phyloP scores from a whole-genome alignment of 2,113 vertebrate species.

The Lichenostomus cassidix region DNA sequence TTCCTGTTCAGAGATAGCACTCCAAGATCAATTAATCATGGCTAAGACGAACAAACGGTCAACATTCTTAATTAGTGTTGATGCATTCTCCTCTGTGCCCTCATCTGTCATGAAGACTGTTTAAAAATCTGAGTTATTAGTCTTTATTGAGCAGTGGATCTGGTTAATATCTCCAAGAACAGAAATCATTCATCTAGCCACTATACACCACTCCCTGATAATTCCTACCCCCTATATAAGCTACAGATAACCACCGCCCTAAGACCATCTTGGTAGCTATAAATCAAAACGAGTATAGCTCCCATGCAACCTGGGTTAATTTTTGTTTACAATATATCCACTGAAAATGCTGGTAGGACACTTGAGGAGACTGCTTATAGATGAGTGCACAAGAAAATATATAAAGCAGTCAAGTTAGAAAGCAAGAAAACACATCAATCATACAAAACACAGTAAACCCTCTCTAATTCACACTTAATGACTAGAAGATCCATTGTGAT shows the following conservation, averaged over 20 bases:
- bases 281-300: conserved; percentile 84
- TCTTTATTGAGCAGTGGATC: conserved; percentile 87
- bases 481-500: background rate
- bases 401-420: conserved; percentile 44
- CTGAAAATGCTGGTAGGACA: conserved; percentile 73
- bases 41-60: conserved; percentile 77
- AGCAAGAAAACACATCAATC: conserved; percentile 59
- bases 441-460: background rate
- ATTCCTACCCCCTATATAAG: conserved; percentile 74
- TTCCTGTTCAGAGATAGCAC: conserved; percentile 86
- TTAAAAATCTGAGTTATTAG: conserved; percentile 94
- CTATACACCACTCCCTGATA: conserved; percentile 72
- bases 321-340: conserved; percentile 81
- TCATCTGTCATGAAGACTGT: conserved; percentile 88
- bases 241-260: conserved; percentile 84
- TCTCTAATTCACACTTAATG: background rate
- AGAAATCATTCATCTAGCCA: conserved; percentile 78
- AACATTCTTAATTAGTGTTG: conserved; percentile 85
- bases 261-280: conserved; percentile 71
- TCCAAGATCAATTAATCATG: conserved; percentile 85
- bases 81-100: conserved; percentile 80
- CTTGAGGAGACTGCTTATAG: conserved; percentile 68
- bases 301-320: conserved; percentile 83
- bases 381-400: conserved; percentile 49
- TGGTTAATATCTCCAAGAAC: conserved; percentile 88